These are phyloP conservation scores for Bimastos eiseni DNA, from an alignment of 2,888 invertebrate species.

Conservation along the genomic window DNA sequence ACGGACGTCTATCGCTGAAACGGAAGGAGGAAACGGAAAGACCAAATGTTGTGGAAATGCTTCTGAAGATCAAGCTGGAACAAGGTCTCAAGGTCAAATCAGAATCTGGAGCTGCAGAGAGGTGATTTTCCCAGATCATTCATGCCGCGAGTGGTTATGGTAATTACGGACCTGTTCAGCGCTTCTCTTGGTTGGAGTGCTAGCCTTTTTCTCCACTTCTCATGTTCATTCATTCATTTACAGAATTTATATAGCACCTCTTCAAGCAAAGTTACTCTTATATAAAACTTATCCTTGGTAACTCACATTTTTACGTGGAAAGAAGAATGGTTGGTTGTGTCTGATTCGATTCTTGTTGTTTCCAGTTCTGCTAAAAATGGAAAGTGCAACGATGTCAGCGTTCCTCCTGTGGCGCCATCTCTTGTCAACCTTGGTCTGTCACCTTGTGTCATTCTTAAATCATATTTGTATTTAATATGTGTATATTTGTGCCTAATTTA, in stretches of 20 bases:
- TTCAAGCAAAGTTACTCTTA: too few species aligned
- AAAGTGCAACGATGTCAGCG: neutral
- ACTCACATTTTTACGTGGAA: too few species aligned
- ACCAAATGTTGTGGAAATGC: conserved; percentile 6
- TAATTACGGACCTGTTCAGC: too few species aligned
- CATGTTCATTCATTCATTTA: too few species aligned
- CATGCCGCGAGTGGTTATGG: too few species aligned
- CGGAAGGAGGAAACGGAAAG: conserved; percentile 3
- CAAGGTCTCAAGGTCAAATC: neutral
- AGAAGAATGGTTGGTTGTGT: neutral
- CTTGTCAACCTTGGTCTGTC: neutral
- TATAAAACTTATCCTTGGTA: too few species aligned
- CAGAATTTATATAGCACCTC: too few species aligned
- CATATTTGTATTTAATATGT: neutral
- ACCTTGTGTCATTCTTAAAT: neutral
- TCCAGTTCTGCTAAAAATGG: neutral
- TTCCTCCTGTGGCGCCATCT: neutral
- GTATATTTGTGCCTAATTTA: neutral
- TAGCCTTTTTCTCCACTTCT: too few species aligned
- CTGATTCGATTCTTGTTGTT: neutral
- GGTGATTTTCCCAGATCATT: neutral
- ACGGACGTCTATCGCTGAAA: neutral
- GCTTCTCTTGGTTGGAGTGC: too few species aligned
- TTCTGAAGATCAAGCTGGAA: neutral
- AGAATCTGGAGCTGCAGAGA: neutral